phyloP scores from a whole-genome alignment of 2,113 vertebrate genomes.

The Tupaia chinensis region DNA sequence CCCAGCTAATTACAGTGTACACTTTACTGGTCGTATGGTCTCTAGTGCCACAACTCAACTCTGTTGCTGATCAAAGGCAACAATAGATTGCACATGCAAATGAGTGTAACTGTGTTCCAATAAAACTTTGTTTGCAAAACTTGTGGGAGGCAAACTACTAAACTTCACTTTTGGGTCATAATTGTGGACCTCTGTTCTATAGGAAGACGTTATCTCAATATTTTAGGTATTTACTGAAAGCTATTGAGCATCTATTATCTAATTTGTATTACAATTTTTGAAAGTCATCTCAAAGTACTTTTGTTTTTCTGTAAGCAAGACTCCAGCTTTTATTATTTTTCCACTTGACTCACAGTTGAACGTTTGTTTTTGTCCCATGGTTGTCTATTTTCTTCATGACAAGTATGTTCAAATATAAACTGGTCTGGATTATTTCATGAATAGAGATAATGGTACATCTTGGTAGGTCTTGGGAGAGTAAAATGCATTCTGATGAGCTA shows the following conservation, averaged over 20 bases:
- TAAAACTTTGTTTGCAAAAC: constrained; percentile 55
- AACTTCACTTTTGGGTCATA: not conserved
- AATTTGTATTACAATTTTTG: not conserved
- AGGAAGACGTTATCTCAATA: not conserved
- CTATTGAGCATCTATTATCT: not conserved
- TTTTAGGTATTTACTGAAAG: constrained; percentile 14
- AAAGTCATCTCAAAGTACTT: not conserved
- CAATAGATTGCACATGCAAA: not conserved
- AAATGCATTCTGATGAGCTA: not conserved
- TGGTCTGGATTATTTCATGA: not conserved
- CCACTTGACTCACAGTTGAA: not conserved
- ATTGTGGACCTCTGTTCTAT: not conserved
- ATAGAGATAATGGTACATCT: not conserved
- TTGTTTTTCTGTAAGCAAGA: not conserved
- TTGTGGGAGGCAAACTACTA: not conserved
- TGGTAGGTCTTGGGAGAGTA: not conserved
- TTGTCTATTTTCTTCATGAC: not conserved
- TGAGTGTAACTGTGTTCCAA: not conserved
- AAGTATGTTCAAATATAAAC: not conserved
- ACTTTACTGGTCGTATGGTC: not conserved
- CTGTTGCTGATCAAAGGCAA: not conserved
- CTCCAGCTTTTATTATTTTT: not conserved
- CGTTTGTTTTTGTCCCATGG: not conserved
- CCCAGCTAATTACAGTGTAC: not conserved
- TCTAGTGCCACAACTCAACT: not conserved